Base-by-base conservation (phyloP, 2,888 invertebrate species). In the Idaea biselata region DNA sequence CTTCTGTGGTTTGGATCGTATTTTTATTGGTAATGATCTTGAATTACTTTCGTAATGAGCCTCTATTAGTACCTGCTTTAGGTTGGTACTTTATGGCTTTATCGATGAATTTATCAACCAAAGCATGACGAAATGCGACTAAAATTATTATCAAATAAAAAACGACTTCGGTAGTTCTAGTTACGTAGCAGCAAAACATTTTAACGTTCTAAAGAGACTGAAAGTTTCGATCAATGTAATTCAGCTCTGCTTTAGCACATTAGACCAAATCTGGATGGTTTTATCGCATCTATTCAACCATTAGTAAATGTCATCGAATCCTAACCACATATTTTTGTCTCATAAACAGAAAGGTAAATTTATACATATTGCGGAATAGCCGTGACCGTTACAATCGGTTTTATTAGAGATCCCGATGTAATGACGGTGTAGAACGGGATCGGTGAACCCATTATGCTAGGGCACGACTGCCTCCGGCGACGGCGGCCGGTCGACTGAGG, bases 401-500 rank as follows among this genome's bases (percentile, higher is more conserved):
- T 72, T 77, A 72, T 74, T 74, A 75, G 68, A 73, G 73, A 76
- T 74, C 71, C 70, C 72, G 74, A 73, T 74, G 73, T 76, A 80
- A 79, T 75, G 79, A 76, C 73, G 76, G 72, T 62, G 63, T 75
- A 69, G 75, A 80, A 82, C 82, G 84, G 82, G 80, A 81, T 79
- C 77, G 70, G 73, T 79, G 79, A 83, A 79, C 80, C 83, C 81
- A 89, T 89, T 88, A 87, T 77, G 73, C 72, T 71, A 75, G 77
- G 75, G 77, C 89, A 90, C 89, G 88, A 88, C 87, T 80, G 86
- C 82, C 84, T 74, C 78, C 75, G 83, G 88, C 88, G 76, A 75
- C 82, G 75, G 80, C 76, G 82, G 79, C 74, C 82, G 82, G 77
- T 80, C 83, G 82, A 88, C 87, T 89, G 87, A 85, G 83, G 86